Percentiles rank a stretch among this genome's conserved stretches.
phyloP scores from a whole-genome alignment of 2,797 vertebrate species.

The Epinephelus coioides region DNA sequence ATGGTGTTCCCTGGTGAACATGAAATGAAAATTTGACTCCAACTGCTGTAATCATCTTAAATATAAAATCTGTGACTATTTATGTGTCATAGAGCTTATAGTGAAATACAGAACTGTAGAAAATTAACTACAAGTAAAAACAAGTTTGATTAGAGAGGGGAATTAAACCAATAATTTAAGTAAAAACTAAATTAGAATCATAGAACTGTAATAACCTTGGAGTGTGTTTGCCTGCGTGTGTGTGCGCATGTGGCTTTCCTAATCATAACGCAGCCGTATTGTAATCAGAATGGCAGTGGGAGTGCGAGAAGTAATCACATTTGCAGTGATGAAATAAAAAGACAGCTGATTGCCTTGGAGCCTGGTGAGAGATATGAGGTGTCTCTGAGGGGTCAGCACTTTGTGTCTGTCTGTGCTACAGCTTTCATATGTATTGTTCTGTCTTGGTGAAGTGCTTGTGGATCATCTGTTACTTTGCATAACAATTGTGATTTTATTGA shows the following conservation, averaged over 20 bases:
- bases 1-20: no score
- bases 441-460: not conserved
- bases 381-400: slow-evolving; percentile 17
- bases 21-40: no score
- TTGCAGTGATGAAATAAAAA: slow-evolving; percentile 14
- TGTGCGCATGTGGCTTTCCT: not conserved
- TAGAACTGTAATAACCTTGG: slow-evolving; percentile 39
- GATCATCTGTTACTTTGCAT: slow-evolving; percentile 24
- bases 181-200: not conserved
- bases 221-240: slow-evolving; percentile 5
- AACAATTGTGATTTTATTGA: not conserved
- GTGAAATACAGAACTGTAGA: not conserved
- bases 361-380: not conserved
- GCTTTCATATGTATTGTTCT: slow-evolving; percentile 20
- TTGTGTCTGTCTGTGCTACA: slow-evolving; percentile 31
- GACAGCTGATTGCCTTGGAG: slow-evolving; percentile 19
- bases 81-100: not conserved
- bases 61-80: not conserved
- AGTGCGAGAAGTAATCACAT: slow-evolving; percentile 3
- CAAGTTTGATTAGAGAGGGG: not conserved
- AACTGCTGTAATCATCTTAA: no score
- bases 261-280: not conserved
- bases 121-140: not conserved
- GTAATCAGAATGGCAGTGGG: not conserved
- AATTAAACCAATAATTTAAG: not conserved